Evolutionary conservation across 2,797 vertebrate genomes (phyloP).

Genomic region (Falco rusticolus): DNA sequence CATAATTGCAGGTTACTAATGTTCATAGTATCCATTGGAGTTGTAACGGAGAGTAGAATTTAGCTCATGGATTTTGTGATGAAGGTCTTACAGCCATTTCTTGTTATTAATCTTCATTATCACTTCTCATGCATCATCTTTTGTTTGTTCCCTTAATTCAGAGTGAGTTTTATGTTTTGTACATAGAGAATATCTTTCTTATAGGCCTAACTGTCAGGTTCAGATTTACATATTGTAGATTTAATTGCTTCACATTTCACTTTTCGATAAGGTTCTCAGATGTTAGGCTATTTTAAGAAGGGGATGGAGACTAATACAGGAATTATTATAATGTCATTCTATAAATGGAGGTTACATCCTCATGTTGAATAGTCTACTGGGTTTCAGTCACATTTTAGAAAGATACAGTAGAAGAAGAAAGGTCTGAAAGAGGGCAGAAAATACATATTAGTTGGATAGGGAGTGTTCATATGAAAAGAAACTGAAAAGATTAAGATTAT

Average conservation of each 20-base stretch:
- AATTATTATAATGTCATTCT: constrained; percentile 65
- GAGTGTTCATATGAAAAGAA: constrained; percentile 51
- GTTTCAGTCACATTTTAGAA: constrained; percentile 50
- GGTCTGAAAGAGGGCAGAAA: constrained; percentile 57
- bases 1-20: constrained; percentile 69
- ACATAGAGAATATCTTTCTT: constrained; percentile 44
- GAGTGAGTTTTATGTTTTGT: constrained; percentile 57
- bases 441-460: constrained; percentile 49
- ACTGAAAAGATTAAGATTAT: constrained; percentile 58
- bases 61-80: constrained; percentile 60
- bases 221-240: constrained; percentile 55
- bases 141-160: constrained; percentile 67
- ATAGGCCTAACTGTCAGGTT: constrained; percentile 43
- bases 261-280: constrained; percentile 68
- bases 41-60: constrained; percentile 63
- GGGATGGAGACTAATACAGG: constrained; percentile 46
- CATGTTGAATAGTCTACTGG: constrained; percentile 10
- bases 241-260: constrained; percentile 71
- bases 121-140: constrained; percentile 50
- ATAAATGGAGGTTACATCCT: constrained; percentile 60
- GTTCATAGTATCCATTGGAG: constrained; percentile 64
- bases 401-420: constrained; percentile 28
- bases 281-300: constrained; percentile 56
- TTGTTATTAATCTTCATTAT: constrained; percentile 68
- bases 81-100: constrained; percentile 56